These are phyloP conservation scores for Parnassius smintheus DNA, from an alignment of 2,888 invertebrate genomes.

Conservation along the genomic window DNA sequence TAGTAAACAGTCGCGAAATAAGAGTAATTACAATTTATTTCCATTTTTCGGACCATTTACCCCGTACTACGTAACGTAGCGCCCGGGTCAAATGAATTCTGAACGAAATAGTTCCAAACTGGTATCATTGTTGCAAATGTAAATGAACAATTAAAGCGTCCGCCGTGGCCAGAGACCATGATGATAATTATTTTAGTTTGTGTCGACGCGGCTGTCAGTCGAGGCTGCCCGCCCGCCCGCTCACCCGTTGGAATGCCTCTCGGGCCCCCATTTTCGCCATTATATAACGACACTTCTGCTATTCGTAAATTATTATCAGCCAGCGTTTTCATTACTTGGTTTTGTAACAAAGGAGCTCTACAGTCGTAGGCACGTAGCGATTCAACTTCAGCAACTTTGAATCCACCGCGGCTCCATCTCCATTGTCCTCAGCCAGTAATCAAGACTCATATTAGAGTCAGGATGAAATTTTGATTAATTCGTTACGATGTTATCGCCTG, in stretches of 20 bases:
- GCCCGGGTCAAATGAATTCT: slow-evolving; percentile 72
- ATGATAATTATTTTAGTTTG: slow-evolving; percentile 81
- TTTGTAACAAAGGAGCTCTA: slow-evolving; percentile 74
- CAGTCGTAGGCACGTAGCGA: slow-evolving; percentile 67
- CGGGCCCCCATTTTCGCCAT: slow-evolving; percentile 64
- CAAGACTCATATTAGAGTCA: slow-evolving; percentile 74
- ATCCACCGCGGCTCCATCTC: slow-evolving; percentile 63
- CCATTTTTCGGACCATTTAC: slow-evolving; percentile 79
- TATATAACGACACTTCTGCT: slow-evolving; percentile 80
- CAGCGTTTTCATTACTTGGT: slow-evolving; percentile 77
- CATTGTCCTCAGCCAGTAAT: slow-evolving; percentile 70
- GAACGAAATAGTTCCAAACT: slow-evolving; percentile 76
- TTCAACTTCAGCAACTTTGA: slow-evolving; percentile 69
- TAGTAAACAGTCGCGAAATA: slow-evolving; percentile 48
- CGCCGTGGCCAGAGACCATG: slow-evolving; percentile 77
- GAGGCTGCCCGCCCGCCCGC: slow-evolving; percentile 64
- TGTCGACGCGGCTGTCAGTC: slow-evolving; percentile 74
- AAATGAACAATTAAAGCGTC: slow-evolving; percentile 81
- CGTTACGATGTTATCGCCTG: slow-evolving; percentile 69
- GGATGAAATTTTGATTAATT: slow-evolving; percentile 80
- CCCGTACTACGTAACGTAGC: slow-evolving; percentile 69
- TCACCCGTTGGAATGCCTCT: slow-evolving; percentile 71
- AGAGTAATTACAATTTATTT: slow-evolving; percentile 73
- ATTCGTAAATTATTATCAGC: slow-evolving; percentile 80
- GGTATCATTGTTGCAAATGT: slow-evolving; percentile 80